phyloP scores from a whole-genome alignment of 2,113 vertebrate genomes.

The Pseudolaguvia tuberculata region DNA sequence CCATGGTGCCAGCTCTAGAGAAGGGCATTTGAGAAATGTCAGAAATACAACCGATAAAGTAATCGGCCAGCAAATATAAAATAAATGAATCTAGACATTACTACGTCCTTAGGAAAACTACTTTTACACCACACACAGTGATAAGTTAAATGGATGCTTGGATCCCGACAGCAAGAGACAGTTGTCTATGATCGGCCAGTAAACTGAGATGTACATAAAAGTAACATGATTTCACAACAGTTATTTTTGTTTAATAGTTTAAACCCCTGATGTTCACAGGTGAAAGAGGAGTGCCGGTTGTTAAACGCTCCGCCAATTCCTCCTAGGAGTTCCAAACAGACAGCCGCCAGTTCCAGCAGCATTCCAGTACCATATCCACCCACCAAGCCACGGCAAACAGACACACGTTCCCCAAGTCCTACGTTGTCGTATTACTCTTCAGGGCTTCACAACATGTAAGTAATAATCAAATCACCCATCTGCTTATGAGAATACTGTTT shows the following conservation, averaged over 20 bases:
- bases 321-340: constrained; percentile 85
- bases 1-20: no score
- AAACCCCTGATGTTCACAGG: constrained; percentile 63
- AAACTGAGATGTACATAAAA: no score
- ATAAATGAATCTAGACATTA: no score
- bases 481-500: not conserved
- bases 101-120: no score
- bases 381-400: constrained; percentile 78
- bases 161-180: no score
- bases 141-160: no score
- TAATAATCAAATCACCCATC: constrained; percentile 17
- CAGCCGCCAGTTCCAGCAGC: constrained; percentile 30
- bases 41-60: no score
- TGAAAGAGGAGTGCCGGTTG: constrained; percentile 94
- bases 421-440: constrained; percentile 97
- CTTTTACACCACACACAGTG: no score
- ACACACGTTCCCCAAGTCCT: constrained; percentile 91
- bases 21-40: no score
- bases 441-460: constrained; percentile 95
- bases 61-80: no score
- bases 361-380: constrained; percentile 71
- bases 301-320: constrained; percentile 94
- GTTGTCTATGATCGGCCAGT: no score
- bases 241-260: not conserved
- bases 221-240: no score